Evolutionary conservation across 2,797 vertebrate species (phyloP), one percentile per base, ranked within the genome.

Genomic region (Melanogrammus aeglefinus): DNA sequence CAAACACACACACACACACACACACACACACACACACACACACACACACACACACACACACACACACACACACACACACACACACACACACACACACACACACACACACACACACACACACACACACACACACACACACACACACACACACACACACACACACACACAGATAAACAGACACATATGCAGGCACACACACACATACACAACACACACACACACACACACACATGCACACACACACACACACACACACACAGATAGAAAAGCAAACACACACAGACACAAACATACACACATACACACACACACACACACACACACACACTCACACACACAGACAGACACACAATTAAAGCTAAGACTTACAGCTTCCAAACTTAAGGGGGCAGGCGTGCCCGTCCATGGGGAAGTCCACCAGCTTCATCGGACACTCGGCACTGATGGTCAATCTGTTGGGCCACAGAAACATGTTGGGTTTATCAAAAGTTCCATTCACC

Each of bases 351-450:
- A 44, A 13, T 79, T 18, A 14, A 9, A 44, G 5, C n/a, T 27
- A 47, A 76, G 73, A 98, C 97, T 97, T 95, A 99, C 98, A 99
- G 94, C 98, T 99, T 90, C 98, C 98, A 93, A 99, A 99, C 94
- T 98, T 99, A 85, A 99, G 95, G 77, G 98, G 98, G 81, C 98
- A 99, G 31, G 97, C 96, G 81, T 99, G 98, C 83, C 96, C 97
- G 83, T 99, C 98, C 98, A 99, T 99, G 78, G 98, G 98, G 90
- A 99, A 99, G 94, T 99, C 93, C 93, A 99, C 96, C 69, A 99
- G 91, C 93, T 95, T 97, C 98, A 99, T 99, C 77, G 98, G 98
- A 91, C 98, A 99, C 88, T 98, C 95, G 1, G 98, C 98, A 87
- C 92, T 98, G 88, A 99, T 99, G 78, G 98, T 99, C 92, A 99